These are phyloP conservation scores for Phyllostomus discolor DNA, from an alignment of 2,113 vertebrate species.

Conservation along the genomic window DNA sequence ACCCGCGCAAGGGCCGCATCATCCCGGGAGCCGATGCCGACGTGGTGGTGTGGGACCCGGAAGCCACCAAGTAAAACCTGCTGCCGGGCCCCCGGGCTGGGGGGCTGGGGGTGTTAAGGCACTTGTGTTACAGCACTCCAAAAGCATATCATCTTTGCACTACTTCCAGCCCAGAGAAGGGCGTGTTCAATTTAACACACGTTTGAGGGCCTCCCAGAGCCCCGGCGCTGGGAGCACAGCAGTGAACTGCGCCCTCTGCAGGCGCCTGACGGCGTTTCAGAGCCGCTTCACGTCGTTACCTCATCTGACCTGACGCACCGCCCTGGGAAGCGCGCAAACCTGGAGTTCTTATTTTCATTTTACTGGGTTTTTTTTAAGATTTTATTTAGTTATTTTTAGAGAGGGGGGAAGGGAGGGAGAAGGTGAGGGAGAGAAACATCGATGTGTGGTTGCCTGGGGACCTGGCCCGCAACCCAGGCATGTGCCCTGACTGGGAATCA, in stretches of 20 bases:
- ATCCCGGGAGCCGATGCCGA: slow-evolving; percentile 95
- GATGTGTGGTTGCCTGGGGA: too few species aligned
- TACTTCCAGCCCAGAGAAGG: not conserved
- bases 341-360: not conserved
- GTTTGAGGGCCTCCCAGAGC: not conserved
- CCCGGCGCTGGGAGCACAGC: not conserved
- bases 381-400: too few species aligned
- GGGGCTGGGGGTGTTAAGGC: not conserved
- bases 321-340: not conserved
- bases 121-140: not conserved
- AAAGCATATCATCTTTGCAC: not conserved
- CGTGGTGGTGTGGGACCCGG: slow-evolving; percentile 97
- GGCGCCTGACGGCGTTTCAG: not conserved
- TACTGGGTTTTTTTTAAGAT: too few species aligned
- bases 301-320: not conserved
- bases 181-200: not conserved
- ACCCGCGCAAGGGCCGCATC: slow-evolving; percentile 95
- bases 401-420: too few species aligned
- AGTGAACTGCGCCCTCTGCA: not conserved
- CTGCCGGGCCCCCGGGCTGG: not conserved
- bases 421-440: too few species aligned
- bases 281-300: not conserved
- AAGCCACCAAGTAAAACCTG: slow-evolving; percentile 90
- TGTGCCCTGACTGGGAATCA: too few species aligned
- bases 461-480: too few species aligned